Evolutionary conservation across 2,797 vertebrate genomes (phyloP).

Genomic region (Monodelphis domestica): DNA sequence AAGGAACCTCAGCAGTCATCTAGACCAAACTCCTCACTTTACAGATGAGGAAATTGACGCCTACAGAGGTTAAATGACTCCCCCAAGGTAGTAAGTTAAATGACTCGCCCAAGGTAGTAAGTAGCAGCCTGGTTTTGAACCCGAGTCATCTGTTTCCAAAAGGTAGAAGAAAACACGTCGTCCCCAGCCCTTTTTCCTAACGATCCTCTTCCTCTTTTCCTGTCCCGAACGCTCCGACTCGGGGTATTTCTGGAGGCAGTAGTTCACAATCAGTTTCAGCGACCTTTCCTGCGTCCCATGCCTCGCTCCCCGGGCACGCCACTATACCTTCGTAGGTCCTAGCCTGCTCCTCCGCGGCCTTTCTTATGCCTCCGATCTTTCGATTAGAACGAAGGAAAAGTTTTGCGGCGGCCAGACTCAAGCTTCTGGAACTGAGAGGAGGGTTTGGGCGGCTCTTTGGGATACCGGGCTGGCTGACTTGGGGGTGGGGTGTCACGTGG

Average conservation of each 20-base stretch:
- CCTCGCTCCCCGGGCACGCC: not conserved
- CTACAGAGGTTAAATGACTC: not conserved
- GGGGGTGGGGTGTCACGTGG: not conserved
- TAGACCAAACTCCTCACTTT: not conserved
- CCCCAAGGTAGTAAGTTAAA: not conserved
- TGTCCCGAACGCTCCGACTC: not conserved
- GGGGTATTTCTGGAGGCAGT: not conserved
- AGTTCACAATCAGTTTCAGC: not conserved
- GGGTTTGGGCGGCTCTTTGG: fast-evolving
- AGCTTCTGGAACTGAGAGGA: not conserved
- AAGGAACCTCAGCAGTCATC: not conserved
- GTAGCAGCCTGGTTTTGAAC: not conserved
- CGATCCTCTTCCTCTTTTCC: not conserved
- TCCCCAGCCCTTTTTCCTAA: not conserved
- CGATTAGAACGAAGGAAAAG: not conserved
- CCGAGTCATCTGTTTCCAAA: not conserved
- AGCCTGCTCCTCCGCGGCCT: not conserved
- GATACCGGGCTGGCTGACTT: not conserved
- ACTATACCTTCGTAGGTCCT: not conserved
- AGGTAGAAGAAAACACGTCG: not conserved
- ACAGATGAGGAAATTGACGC: not conserved
- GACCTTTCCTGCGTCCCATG: not conserved
- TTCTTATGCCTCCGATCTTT: not conserved
- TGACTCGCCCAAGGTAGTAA: not conserved
- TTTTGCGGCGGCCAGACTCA: fast-evolving